phyloP scores from a whole-genome alignment of 2,113 vertebrate genomes.

The Cochlearius cochlearius region DNA sequence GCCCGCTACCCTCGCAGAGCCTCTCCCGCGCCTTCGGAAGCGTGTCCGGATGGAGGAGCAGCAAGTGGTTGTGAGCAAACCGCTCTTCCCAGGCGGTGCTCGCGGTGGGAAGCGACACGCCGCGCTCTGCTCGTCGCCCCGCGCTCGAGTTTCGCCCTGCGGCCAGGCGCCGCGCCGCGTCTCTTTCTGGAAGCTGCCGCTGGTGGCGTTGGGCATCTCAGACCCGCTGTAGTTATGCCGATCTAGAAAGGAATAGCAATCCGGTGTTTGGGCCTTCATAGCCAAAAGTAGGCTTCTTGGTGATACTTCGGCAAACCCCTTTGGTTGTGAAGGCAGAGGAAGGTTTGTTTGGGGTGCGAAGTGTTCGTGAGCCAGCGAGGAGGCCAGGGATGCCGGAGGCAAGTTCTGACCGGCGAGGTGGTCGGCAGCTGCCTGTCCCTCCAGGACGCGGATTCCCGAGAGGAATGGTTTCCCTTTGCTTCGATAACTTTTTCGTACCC shows the following conservation, averaged over 20 bases:
- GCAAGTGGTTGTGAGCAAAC: not conserved
- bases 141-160: rapidly evolving
- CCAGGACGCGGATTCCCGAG: not conserved
- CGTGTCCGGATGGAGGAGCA: rapidly evolving
- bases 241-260: not conserved
- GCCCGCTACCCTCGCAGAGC: not conserved
- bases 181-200: not conserved
- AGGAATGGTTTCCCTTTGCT: not conserved
- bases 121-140: not conserved
- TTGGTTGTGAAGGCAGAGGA: too few relatives aligned
- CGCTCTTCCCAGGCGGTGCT: not conserved
- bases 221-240: not conserved
- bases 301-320: not conserved
- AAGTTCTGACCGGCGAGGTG: not conserved
- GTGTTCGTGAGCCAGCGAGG: not conserved
- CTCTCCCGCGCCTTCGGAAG: not conserved
- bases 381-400: not conserved
- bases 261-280: not conserved
- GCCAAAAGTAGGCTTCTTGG: not conserved
- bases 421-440: not conserved
- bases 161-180: rapidly evolving
- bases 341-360: too few relatives aligned
- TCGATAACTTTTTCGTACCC: not conserved
- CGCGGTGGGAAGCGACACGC: not conserved
- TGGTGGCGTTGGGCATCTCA: rapidly evolving